Evolutionary conservation across 2,113 vertebrate species (phyloP), one percentile per base, ranked within the genome.

Genomic region (Peromyscus polionotus): DNA sequence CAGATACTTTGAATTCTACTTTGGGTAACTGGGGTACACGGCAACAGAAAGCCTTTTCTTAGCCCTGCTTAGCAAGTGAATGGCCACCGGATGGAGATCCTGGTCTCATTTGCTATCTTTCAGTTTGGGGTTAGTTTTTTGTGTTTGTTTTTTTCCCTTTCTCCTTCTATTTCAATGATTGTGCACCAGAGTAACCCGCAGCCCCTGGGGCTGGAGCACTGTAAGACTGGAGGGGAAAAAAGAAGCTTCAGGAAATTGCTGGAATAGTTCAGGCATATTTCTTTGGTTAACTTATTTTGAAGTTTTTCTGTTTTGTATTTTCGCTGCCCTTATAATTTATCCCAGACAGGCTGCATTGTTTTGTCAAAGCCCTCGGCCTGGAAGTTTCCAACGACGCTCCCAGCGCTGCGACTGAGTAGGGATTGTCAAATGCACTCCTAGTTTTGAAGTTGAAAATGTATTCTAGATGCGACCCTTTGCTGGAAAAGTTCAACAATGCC

Each of bases 201-300:
- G 3, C 19, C 4, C 83, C 83, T 33, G 19, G 83, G 54, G 28
- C 87, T 65, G 24, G 80, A 63, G 77, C 68, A 28, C 79, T 75
- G 48, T 85, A 59, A 90, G 91, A 84, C 68, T 86, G 51, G 72
- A 70, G 33, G 3, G 7, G 95, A 95, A 79, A 89, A 94, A 96
- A 94, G 96, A 94, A 97, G 95, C 96, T 45, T 90, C 98, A 97
- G 98, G 97, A 97, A 92, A 98, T 36, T 87, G 98, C 98, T 98
- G 95, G 93, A 97, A 98, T 98, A 96, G 57, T 98, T 98, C 84
- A 76, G 95, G 89, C 97, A 98, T 97, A 98, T 97, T 98, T 98
- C 98, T 98, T 98, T 98, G 97, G 95, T 98, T 98, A 98, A 98
- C 97, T 96, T 98, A 57, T 97, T 98, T 98, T 98, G 97, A 97